Conservation (phyloP, 2,113 vertebrate species). For the Nicator chloris region DNA sequence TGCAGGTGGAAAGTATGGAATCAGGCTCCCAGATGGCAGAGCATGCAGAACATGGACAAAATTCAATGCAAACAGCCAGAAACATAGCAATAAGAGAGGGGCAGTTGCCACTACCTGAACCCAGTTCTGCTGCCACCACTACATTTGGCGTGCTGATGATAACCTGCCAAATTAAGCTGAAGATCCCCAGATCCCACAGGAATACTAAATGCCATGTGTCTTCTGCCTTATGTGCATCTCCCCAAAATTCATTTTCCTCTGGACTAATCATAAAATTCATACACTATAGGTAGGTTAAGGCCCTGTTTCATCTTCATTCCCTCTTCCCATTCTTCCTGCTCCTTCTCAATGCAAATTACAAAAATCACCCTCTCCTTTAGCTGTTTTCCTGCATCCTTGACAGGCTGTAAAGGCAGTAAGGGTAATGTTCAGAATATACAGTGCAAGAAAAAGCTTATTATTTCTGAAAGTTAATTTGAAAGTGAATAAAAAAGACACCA, state of each 20-base stretch:
- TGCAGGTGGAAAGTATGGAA: background rate
- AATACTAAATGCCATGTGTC: background rate
- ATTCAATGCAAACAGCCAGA: background rate
- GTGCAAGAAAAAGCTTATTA: background rate
- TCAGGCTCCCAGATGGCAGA: background rate
- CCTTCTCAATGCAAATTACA: background rate
- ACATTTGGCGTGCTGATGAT: background rate
- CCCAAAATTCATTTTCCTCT: background rate
- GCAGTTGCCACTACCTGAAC: background rate
- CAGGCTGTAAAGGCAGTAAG: background rate
- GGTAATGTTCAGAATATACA: background rate
- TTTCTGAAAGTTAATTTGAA: background rate
- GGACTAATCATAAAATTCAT: background rate
- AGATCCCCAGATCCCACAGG: background rate
- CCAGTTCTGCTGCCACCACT: background rate
- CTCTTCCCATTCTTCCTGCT: background rate
- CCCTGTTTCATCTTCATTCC: background rate
- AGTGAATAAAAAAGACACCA: background rate
- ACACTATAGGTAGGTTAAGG: background rate
- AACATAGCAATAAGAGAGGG: background rate
- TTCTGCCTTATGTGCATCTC: background rate
- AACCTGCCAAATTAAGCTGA: background rate
- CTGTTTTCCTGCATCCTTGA: background rate
- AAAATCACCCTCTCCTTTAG: background rate
- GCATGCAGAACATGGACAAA: background rate